Evolutionary conservation across 2,113 vertebrate genomes (phyloP), one percentile per base, ranked within the genome.

Genomic region (Rana temporaria): DNA sequence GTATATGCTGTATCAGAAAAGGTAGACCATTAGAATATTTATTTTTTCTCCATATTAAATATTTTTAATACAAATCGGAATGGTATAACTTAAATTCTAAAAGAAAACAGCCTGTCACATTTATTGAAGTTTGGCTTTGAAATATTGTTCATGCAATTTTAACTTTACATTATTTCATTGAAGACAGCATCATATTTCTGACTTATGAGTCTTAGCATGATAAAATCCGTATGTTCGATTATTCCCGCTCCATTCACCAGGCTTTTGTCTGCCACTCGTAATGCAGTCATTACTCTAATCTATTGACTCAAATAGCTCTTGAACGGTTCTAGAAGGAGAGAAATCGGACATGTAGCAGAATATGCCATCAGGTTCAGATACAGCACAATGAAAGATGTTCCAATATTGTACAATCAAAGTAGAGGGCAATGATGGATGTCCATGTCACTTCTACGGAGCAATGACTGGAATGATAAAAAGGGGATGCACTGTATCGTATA

Each of bases 321-420:
- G 18, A 57, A 34, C 57, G 16, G 53, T 26, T 30, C 16, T 19
- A 26, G 14, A 18, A 15, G 26, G 14, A 3, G 20, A 20, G 11
- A 55, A n/a, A 57, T 57, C 60, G 71, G 56, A 74, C 19, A 32
- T 72, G 52, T 60, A 20, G 3, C 55, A 34, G 71, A 74, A 74
- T 63, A 30, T 48, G 59, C 59, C n/a, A 52, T 52, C 42, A 59
- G 22, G 15, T 52, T 60, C 74, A 77, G 34, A 30, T 19, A 52
- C 57, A 14, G 74, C 38, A 64, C 32, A 22, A 64, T 63, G 59
- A 76, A 57, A 22, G 18, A 63, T 77, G 15, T 52, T 77, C 38
- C 62, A 63, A 52, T 77, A 64, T 77, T 77, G 11, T 63, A 63
- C 57, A 26, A 77, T 64, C 59, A 77, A 1, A 64, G 59, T 42